Percentiles rank a stretch among this genome's conserved stretches.
phyloP scores from a whole-genome alignment of 2,888 invertebrate species.

The Polyploca ridens region DNA sequence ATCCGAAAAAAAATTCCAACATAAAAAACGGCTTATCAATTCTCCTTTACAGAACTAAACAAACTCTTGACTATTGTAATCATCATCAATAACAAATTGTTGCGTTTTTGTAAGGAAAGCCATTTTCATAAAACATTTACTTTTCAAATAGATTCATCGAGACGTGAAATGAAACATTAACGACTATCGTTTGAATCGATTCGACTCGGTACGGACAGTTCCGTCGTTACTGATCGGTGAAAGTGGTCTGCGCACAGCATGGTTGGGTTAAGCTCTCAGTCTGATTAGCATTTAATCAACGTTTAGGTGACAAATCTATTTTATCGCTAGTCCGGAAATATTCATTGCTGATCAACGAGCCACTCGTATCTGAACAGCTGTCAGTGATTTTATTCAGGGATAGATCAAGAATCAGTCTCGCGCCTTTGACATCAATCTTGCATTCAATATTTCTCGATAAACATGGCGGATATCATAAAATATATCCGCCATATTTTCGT shows the following conservation, averaged over 20 bases:
- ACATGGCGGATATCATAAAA: no score
- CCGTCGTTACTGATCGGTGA: constrained; percentile 46
- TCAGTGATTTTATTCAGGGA: neutral
- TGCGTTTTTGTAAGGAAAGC: neutral
- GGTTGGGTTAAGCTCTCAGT: neutral
- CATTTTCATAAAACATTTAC: constrained; percentile 15
- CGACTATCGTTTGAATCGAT: constrained; percentile 45
- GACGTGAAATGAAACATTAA: constrained; percentile 53
- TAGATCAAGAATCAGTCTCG: neutral
- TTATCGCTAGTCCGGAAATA: neutral
- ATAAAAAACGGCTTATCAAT: no score
- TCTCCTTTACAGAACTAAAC: no score
- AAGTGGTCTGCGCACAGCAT: constrained; percentile 32
- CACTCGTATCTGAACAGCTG: neutral
- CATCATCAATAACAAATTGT: neutral
- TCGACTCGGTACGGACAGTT: constrained; percentile 43
- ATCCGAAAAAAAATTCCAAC: no score
- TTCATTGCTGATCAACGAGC: neutral
- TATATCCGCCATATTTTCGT: no score
- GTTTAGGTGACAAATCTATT: neutral
- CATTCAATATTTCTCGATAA: no score
- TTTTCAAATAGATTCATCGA: constrained; percentile 40
- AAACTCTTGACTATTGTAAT: neutral
- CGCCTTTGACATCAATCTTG: neutral
- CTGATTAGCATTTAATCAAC: neutral